Evolutionary conservation across 2,113 vertebrate species (phyloP).

Genomic region (Tragelaphus scriptus): DNA sequence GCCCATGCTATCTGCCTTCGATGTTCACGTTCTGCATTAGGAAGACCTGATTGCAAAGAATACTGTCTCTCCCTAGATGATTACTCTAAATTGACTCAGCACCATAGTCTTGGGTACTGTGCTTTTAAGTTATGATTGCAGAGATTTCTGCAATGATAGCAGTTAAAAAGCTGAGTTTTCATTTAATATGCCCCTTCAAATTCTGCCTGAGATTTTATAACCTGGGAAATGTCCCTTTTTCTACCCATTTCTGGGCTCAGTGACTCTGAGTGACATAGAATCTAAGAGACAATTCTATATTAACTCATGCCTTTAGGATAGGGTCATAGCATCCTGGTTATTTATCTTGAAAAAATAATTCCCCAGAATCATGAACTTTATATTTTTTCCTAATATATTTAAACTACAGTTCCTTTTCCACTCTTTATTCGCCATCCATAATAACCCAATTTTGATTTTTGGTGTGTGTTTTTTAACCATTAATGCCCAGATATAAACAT

Average conservation of each 20-base stretch:
- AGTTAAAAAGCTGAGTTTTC: neutral
- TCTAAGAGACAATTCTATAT: neutral
- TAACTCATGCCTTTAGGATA: neutral
- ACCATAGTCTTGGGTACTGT: neutral
- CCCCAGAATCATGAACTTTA: neutral
- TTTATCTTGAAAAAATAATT: neutral
- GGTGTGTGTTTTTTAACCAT: neutral
- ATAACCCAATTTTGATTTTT: neutral
- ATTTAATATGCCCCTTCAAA: neutral
- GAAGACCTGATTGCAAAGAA: neutral
- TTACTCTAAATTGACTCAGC: neutral
- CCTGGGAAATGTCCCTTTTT: neutral
- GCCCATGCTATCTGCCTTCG: neutral
- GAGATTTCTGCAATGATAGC: neutral
- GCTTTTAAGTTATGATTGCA: neutral
- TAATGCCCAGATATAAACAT: neutral
- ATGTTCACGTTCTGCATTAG: fast-evolving
- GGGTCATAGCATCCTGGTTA: neutral
- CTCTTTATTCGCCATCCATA: neutral
- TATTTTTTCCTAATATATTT: neutral
- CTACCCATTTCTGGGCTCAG: neutral
- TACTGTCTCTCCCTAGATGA: neutral
- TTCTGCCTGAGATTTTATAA: neutral
- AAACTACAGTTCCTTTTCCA: neutral
- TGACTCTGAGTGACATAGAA: neutral